These are phyloP conservation scores for Drosophila hawaiiensis DNA, from an alignment of 2,888 invertebrate species.

Conservation along the genomic window DNA sequence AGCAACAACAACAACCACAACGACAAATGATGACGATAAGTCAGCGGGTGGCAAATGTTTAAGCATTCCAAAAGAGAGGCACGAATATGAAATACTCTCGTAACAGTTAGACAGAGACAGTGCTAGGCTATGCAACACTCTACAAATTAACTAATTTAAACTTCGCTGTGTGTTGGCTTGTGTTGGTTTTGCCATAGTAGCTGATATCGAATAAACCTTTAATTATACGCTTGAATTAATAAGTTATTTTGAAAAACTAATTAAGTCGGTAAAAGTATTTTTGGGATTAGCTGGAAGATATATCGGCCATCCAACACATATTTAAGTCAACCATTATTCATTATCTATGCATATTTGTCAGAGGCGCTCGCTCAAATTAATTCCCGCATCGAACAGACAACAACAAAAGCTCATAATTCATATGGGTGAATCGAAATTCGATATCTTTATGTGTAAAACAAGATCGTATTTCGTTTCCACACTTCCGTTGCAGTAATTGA, in stretches of 20 bases:
- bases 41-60: constrained; percentile 40
- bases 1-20: constrained; percentile 24
- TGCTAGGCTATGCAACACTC: neutral
- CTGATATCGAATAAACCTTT: neutral
- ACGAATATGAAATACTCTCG: neutral
- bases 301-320: neutral
- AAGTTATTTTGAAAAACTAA: neutral
- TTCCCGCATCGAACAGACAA: neutral
- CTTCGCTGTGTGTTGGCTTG: too few species aligned
- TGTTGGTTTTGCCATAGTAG: neutral
- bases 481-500: constrained; percentile 57
- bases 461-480: constrained; percentile 34
- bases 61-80: neutral
- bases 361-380: neutral
- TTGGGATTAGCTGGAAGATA: neutral
- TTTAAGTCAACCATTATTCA: neutral
- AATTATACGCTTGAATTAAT: neutral
- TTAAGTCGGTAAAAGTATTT: neutral
- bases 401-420: constrained; percentile 5
- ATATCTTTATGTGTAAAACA: constrained; percentile 47
- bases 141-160: neutral
- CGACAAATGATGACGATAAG: constrained; percentile 18
- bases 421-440: constrained; percentile 26
- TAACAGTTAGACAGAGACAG: too few species aligned
- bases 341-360: neutral